Percentiles rank a stretch among this genome's conserved stretches.
Evolutionary conservation across 2,797 vertebrate species (phyloP).

Genomic region (Macroramphosus scolopax): DNA sequence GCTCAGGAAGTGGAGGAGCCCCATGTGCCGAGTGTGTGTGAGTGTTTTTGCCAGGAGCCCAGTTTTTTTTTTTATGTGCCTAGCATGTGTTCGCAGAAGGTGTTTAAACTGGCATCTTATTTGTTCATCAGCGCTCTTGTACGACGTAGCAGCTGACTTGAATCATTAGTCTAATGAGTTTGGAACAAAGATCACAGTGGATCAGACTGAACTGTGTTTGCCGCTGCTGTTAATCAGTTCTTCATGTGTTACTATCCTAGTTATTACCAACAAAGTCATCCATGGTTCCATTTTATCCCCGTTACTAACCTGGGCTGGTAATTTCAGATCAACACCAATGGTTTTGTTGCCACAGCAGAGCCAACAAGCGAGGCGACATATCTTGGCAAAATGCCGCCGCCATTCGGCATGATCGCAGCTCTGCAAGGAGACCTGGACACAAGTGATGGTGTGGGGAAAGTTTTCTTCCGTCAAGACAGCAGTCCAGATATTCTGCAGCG

Average conservation of each 20-base stretch:
- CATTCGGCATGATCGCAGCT: constrained; percentile 81
- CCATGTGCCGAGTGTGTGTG: constrained; percentile 25
- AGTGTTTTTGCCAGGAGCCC: constrained; percentile 38
- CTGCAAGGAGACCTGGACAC: constrained; percentile 85
- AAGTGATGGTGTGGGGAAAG: constrained; percentile 77
- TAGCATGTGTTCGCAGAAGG: constrained; percentile 37
- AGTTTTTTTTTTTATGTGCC: constrained; percentile 39
- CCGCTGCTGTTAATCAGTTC: constrained; percentile 18
- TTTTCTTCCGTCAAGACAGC: constrained; percentile 86
- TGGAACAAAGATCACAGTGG: constrained; percentile 53
- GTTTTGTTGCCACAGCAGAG: constrained; percentile 82
- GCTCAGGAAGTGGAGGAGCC: constrained; percentile 60
- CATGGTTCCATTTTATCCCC: constrained; percentile 3
- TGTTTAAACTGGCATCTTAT: constrained; percentile 40
- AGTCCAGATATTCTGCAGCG: constrained; percentile 69
- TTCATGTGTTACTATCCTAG: constrained; percentile 16
- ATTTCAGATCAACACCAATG: constrained; percentile 87
- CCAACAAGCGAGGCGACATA: constrained; percentile 78
- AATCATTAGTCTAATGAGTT: constrained; percentile 66
- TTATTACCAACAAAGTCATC: constrained; percentile 15
- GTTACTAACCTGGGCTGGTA: constrained; percentile 22
- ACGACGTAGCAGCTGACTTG: constrained; percentile 37
- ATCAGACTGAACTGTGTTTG: constrained; percentile 32
- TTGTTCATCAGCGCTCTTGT: constrained; percentile 47
- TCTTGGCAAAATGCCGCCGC: constrained; percentile 81